Conservation (phyloP, 2,888 invertebrate species). For the Ommatoiulus sabulosus region DNA sequence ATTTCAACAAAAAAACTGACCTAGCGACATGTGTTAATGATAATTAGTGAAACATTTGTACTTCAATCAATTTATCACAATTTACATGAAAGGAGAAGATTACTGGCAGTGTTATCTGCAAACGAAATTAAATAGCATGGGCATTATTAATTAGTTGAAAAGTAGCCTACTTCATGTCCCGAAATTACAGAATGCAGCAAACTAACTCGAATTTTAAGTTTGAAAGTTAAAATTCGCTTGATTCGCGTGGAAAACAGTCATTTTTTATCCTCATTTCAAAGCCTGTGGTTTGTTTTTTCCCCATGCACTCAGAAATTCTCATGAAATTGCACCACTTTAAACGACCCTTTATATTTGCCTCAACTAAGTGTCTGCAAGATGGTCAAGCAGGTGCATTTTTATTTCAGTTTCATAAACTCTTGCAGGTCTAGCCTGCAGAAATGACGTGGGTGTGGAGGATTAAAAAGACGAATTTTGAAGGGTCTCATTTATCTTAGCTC, state of each 20-base stretch:
- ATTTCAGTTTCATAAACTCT: slow-evolving; percentile 11
- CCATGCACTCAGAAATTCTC: not conserved
- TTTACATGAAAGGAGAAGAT: too few species aligned
- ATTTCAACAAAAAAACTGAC: not conserved
- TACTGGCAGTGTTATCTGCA: too few species aligned
- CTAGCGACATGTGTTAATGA: not conserved
- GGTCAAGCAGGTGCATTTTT: slow-evolving; percentile 23
- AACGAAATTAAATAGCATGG: too few species aligned
- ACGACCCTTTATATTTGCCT: not conserved
- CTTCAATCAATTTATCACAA: too few species aligned
- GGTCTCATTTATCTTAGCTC: not conserved
- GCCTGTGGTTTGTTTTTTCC: not conserved
- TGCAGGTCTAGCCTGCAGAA: not conserved
- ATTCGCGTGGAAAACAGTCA: not conserved
- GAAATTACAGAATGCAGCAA: too few species aligned
- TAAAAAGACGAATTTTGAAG: not conserved
- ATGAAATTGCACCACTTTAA: not conserved
- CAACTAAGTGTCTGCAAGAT: not conserved
- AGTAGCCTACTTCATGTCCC: too few species aligned
- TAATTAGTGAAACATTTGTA: not conserved
- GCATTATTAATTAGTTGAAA: too few species aligned
- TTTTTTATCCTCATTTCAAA: not conserved
- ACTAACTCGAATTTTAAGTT: too few species aligned
- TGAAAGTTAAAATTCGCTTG: not conserved
- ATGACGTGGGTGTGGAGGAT: slow-evolving; percentile 26